Conservation (phyloP, 2,888 invertebrate genomes). For the Malthinus seriepunctatus region DNA sequence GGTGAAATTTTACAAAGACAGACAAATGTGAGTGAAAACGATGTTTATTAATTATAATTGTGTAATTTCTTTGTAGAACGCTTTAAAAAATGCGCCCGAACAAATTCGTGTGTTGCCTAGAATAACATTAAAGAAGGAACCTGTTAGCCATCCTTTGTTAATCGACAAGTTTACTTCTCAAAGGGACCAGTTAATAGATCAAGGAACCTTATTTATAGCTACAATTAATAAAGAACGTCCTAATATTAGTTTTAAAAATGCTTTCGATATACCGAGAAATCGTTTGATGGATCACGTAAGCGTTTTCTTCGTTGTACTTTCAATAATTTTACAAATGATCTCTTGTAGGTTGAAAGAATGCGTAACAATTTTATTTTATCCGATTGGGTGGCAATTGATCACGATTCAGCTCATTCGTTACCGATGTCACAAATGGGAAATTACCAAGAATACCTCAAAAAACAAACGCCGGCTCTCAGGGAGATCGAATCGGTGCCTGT, state of each 20-base stretch:
- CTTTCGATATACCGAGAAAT: constrained; percentile 91
- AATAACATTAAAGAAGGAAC: constrained; percentile 71
- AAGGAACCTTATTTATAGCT: constrained; percentile 81
- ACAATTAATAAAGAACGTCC: constrained; percentile 57
- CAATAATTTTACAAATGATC: background rate
- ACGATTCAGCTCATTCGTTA: constrained; percentile 92
- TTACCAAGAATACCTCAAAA: constrained; percentile 97
- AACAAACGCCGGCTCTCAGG: constrained; percentile 87
- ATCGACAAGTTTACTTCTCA: constrained; percentile 82
- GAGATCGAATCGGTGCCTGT: constrained; percentile 96
- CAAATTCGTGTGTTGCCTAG: constrained; percentile 58
- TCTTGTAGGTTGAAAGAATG: constrained; percentile 79
- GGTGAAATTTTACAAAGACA: constrained; percentile 74
- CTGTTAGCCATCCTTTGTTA: constrained; percentile 79
- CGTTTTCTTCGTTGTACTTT: background rate
- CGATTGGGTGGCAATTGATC: constrained; percentile 77
- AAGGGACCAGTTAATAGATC: constrained; percentile 84
- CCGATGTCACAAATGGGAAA: constrained; percentile 99
- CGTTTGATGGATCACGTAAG: constrained; percentile 82
- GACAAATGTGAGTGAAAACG: constrained; percentile 43
- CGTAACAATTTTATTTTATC: constrained; percentile 89
- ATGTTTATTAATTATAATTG: background rate
- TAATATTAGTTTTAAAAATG: constrained; percentile 82
- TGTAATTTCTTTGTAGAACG: constrained; percentile 9
- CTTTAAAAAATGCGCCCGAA: constrained; percentile 44